A percentile compares a stretch with the other conserved stretches of the same genome.
phyloP scores from a whole-genome alignment of 2,888 invertebrate species.

The Caenorhabditis sp. region DNA sequence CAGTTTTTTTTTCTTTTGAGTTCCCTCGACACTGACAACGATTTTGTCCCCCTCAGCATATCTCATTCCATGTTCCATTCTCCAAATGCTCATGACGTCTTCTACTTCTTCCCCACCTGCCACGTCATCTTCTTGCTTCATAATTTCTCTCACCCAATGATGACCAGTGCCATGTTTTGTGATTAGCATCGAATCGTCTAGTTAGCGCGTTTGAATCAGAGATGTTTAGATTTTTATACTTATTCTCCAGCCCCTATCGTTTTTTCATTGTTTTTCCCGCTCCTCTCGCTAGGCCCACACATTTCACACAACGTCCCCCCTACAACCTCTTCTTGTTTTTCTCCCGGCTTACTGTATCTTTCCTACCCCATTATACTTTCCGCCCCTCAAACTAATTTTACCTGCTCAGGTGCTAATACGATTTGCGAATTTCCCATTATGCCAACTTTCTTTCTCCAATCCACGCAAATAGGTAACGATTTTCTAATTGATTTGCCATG shows the following conservation, averaged over 20 bases:
- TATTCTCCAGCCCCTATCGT: neutral
- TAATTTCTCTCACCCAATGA: conserved; percentile 22
- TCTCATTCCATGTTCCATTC: conserved; percentile 48
- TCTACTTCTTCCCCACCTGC: conserved; percentile 17
- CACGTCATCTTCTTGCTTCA: conserved; percentile 39
- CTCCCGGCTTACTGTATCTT: conserved; percentile 39
- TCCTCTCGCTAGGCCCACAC: conserved; percentile 48
- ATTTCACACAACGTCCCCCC: conserved; percentile 36
- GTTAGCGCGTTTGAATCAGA: conserved; percentile 17
- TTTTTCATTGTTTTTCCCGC: conserved; percentile 3
- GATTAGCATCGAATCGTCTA: conserved; percentile 50
- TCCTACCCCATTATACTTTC: conserved; percentile 16
- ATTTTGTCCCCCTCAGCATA: conserved; percentile 35
- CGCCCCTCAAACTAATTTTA: conserved; percentile 26
- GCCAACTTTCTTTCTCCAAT: conserved; percentile 16
- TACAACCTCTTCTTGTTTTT: neutral
- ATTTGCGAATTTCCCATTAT: conserved; percentile 2
- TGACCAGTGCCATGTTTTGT: conserved; percentile 65
- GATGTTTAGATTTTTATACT: conserved; percentile 10
- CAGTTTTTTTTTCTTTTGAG: neutral
- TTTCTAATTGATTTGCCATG: conserved; percentile 26
- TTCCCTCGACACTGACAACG: conserved; percentile 9
- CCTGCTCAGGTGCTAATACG: conserved; percentile 50
- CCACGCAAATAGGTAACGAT: conserved; percentile 24
- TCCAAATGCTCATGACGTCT: conserved; percentile 45